Conservation (phyloP, 2,888 invertebrate species). For the Vandiemenella viatica region DNA sequence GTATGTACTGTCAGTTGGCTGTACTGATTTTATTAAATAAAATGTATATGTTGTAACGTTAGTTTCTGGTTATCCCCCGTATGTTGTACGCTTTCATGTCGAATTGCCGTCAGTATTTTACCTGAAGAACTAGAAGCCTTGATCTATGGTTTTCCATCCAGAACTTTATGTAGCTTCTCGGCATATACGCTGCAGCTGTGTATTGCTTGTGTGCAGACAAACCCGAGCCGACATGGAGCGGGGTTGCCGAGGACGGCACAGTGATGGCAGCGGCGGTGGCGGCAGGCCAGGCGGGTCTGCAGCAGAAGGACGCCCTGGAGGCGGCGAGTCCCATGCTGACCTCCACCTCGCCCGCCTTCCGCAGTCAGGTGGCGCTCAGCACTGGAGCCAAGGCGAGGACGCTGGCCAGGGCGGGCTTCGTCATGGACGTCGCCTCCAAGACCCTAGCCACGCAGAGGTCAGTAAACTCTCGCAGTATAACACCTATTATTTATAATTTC, state of each 20-base stretch:
- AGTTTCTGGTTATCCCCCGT: no score
- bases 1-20: no score
- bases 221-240: not conserved
- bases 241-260: slow-evolving; percentile 19
- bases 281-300: slow-evolving; percentile 41
- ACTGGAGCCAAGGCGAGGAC: slow-evolving; percentile 43
- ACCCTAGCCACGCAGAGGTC: slow-evolving; percentile 28
- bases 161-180: no score
- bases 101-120: no score
- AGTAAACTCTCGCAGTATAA: no score
- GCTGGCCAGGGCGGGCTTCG: slow-evolving; percentile 48
- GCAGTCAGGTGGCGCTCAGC: slow-evolving; percentile 54
- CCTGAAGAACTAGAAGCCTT: no score
- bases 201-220: not conserved
- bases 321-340: slow-evolving; percentile 19
- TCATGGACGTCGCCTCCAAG: slow-evolving; percentile 52
- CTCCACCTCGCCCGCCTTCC: slow-evolving; percentile 21
- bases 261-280: slow-evolving; percentile 34
- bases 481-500: no score
- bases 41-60: no score
- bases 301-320: slow-evolving; percentile 39
- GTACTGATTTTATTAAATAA: no score
- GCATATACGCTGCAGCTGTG: no score
- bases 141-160: no score
- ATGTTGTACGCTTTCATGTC: no score